These are phyloP conservation scores for Crotalus horridus DNA, from an alignment of 2,113 vertebrate genomes.

Conservation along the genomic window DNA sequence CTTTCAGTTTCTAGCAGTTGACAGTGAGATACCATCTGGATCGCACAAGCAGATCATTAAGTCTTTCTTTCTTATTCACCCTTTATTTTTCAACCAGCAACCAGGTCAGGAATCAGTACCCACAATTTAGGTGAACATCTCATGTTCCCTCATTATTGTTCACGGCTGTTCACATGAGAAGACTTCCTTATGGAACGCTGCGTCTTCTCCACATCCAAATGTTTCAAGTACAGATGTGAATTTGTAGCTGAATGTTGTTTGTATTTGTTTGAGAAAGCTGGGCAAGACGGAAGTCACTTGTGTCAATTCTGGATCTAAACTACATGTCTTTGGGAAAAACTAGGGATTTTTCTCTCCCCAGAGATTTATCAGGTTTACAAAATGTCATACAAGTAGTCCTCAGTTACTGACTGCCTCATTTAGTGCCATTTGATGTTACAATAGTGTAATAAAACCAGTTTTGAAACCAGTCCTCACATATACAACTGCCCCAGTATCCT, in stretches of 20 bases:
- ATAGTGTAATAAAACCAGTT: neutral
- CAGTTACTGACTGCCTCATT: neutral
- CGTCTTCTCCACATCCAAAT: neutral
- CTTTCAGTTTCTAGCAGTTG: neutral
- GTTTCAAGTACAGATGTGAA: neutral
- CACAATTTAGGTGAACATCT: neutral
- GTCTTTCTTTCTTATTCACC: too few species aligned
- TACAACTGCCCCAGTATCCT: neutral
- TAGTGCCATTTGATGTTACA: neutral
- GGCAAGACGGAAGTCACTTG: too few species aligned
- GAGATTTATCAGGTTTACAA: neutral
- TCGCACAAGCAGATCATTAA: neutral
- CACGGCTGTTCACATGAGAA: neutral
- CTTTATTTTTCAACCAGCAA: neutral
- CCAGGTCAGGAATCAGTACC: neutral
- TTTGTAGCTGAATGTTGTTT: neutral
- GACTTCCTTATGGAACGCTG: neutral
- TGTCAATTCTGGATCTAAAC: neutral
- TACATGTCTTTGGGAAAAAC: neutral
- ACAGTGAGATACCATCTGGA: neutral
- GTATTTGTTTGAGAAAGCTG: neutral
- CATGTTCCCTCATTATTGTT: neutral
- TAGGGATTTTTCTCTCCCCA: neutral
- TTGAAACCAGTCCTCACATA: neutral
- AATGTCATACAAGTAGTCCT: neutral